These are phyloP conservation scores for Catocala nupta DNA, from an alignment of 2,888 invertebrate species.

Conservation along the genomic window DNA sequence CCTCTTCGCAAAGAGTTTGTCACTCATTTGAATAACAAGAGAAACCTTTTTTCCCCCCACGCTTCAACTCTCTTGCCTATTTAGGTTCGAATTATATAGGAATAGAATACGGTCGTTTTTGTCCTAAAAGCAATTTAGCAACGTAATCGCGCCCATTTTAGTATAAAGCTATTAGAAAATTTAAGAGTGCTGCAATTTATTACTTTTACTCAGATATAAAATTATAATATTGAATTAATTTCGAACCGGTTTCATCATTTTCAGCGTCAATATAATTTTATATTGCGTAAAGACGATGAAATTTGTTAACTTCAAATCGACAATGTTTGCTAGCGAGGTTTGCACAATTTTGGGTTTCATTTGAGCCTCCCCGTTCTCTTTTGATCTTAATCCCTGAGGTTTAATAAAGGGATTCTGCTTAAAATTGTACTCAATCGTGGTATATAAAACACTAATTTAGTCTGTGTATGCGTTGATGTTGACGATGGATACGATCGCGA, in stretches of 20 bases:
- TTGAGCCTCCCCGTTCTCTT: constrained; percentile 17
- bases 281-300: constrained; percentile 18
- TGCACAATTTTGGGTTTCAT: constrained; percentile 43
- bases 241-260: not conserved
- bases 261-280: constrained; percentile 3
- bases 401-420: constrained; percentile 30
- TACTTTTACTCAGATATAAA: not conserved
- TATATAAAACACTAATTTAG: not conserved
- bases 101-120: constrained; percentile 18
- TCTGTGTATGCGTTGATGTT: not conserved
- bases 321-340: constrained; percentile 32
- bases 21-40: constrained; percentile 82
- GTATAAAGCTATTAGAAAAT: too few relatives aligned
- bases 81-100: constrained; percentile 42
- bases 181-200: not conserved
- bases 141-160: not conserved
- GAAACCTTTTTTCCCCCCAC: constrained; percentile 73
- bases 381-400: constrained; percentile 36
- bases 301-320: constrained; percentile 28
- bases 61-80: constrained; percentile 20
- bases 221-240: constrained; percentile 6
- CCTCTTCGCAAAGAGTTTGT: constrained; percentile 68
- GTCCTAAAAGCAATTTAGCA: not conserved
- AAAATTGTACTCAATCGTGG: constrained; percentile 14
- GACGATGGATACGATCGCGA: not conserved